A percentile compares a stretch with the other conserved stretches of the same genome.
phyloP scores from a whole-genome alignment of 2,888 invertebrate genomes.

The Stictocephala bisonia region DNA sequence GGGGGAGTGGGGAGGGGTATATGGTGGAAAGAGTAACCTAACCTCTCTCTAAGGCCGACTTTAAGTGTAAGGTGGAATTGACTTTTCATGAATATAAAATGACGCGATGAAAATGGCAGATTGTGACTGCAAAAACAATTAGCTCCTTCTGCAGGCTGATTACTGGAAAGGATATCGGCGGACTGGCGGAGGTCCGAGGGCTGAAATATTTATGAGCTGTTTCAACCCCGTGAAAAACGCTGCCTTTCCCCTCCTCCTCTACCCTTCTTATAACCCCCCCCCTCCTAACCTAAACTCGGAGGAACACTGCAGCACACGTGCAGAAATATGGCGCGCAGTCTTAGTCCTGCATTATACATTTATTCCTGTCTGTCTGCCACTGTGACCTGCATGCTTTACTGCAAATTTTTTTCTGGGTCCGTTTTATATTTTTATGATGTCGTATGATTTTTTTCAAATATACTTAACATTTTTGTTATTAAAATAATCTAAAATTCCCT shows the following conservation, averaged over 20 bases:
- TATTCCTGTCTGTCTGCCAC: too few species aligned
- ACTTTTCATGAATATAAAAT: slow-evolving; percentile 41
- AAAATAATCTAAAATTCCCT: too few species aligned
- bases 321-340: slow-evolving; percentile 18
- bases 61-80: slow-evolving; percentile 46
- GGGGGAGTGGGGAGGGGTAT: neutral
- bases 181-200: slow-evolving; percentile 17
- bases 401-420: too few species aligned
- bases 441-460: too few species aligned
- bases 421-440: too few species aligned
- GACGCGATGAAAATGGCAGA: slow-evolving; percentile 8
- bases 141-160: neutral
- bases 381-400: too few species aligned
- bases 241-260: slow-evolving; percentile 21
- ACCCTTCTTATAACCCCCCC: neutral
- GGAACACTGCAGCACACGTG: slow-evolving; percentile 2
- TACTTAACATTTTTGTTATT: too few species aligned
- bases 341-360: too few species aligned
- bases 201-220: slow-evolving; percentile 50
- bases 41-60: slow-evolving; percentile 41
- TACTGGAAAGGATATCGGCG: slow-evolving; percentile 28
- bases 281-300: neutral
- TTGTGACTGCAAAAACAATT: slow-evolving; percentile 22
- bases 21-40: slow-evolving; percentile 14
- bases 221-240: slow-evolving; percentile 50